Conservation (phyloP, 2,797 vertebrate species). For the Graptemys geographica region DNA sequence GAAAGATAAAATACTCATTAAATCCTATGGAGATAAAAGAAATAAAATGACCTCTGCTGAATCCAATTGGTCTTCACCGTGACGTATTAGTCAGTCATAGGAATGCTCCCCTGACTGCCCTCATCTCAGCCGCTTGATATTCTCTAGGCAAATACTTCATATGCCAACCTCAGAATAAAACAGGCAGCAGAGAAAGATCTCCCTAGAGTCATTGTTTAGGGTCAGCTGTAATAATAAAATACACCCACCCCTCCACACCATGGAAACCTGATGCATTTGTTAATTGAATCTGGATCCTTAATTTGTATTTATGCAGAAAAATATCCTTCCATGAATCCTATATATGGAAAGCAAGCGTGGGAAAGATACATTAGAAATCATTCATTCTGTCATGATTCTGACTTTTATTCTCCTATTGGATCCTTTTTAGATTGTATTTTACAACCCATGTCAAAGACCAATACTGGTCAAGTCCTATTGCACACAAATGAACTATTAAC, state of each 20-base stretch:
- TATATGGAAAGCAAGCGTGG: conserved; percentile 46
- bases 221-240: background rate
- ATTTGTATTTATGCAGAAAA: conserved; percentile 37
- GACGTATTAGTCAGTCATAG: conserved; percentile 12
- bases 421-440: conserved; percentile 81
- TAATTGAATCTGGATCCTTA: conserved; percentile 48
- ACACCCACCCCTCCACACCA: background rate
- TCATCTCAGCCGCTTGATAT: background rate
- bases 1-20: conserved; percentile 38
- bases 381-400: conserved; percentile 74
- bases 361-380: conserved; percentile 74
- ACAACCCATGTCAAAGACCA: conserved; percentile 79
- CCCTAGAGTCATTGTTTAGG: fast-evolving
- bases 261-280: conserved; percentile 36
- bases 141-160: background rate
- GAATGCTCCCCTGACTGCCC: fast-evolving
- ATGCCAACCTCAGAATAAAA: background rate
- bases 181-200: background rate
- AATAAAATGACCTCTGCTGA: conserved; percentile 26
- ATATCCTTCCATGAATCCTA: conserved; percentile 45
- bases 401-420: conserved; percentile 79
- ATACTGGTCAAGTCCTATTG: conserved; percentile 81
- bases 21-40: too few relatives aligned
- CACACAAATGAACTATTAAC: conserved; percentile 79
- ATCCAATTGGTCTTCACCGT: conserved; percentile 25